Conservation (phyloP, 2,888 invertebrate genomes). For the Rhingia rostrata region DNA sequence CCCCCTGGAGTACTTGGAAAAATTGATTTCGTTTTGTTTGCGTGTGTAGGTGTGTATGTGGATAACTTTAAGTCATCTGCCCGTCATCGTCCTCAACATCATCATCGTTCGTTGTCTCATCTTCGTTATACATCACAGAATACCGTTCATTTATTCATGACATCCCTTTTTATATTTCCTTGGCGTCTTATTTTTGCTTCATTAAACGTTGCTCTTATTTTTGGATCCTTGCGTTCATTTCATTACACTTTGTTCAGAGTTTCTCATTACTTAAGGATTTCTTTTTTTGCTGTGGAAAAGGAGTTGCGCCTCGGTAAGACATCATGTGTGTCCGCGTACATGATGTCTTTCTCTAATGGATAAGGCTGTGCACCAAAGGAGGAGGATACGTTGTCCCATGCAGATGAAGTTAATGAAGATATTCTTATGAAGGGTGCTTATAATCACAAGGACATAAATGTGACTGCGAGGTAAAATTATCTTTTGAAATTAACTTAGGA, state of each 20-base stretch:
- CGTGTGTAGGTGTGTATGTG: neutral
- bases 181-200: slow-evolving; percentile 52
- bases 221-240: slow-evolving; percentile 48
- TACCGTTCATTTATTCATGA: slow-evolving; percentile 27
- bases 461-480: too few species aligned
- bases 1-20: slow-evolving; percentile 3
- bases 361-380: too few species aligned
- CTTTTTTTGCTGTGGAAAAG: neutral
- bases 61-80: slow-evolving; percentile 2
- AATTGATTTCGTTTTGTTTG: slow-evolving; percentile 15
- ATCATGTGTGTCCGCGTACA: neutral
- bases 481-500: too few species aligned
- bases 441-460: too few species aligned
- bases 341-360: neutral
- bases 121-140: slow-evolving; percentile 33
- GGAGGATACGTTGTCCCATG: neutral
- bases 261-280: slow-evolving; percentile 49
- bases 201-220: slow-evolving; percentile 55
- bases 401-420: neutral
- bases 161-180: slow-evolving; percentile 37
- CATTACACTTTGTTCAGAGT: slow-evolving; percentile 37
- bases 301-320: neutral
- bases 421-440: too few species aligned
- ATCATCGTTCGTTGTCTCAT: neutral
- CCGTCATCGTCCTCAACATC: neutral